Percentiles rank a stretch among this genome's conserved stretches.
These are phyloP conservation scores for Isaurus tuberculatus DNA, from an alignment of 92 coral and sea anemone species.

Conservation along the genomic window DNA sequence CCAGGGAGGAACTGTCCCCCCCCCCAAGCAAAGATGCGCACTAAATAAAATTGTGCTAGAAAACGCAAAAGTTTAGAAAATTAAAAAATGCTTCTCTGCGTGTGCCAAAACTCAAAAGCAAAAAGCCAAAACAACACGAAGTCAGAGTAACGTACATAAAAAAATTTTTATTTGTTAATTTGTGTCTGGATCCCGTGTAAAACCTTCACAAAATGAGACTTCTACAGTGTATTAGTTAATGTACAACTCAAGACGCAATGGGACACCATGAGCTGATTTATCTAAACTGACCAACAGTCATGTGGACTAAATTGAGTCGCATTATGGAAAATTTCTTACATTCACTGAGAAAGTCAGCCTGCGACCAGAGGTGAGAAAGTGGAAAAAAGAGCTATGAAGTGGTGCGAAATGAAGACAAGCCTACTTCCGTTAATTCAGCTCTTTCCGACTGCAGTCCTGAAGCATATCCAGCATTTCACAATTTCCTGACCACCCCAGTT, in stretches of 20 bases:
- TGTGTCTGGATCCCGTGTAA: no score
- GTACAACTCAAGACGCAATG: conserved; percentile 39
- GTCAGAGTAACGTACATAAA: no score
- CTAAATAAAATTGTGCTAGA: no score
- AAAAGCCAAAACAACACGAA: no score
- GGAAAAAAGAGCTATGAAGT: conserved; percentile 50
- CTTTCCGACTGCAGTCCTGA: conserved; percentile 36
- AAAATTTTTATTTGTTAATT: no score
- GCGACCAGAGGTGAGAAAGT: conserved; percentile 40
- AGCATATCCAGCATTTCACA: conserved; percentile 50
- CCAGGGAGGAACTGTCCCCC: no score
- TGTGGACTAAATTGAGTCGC: conserved; percentile 27
- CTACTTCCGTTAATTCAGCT: conserved; percentile 42
- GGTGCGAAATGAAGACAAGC: conserved; percentile 40
- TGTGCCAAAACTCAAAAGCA: conserved; percentile 46
- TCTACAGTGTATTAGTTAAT: no score
- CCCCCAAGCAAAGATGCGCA: no score
- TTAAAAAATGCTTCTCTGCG: conserved; percentile 39
- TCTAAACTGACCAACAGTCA: conserved; percentile 19
- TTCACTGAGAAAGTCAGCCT: conserved; percentile 37
- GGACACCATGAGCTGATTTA: conserved; percentile 31
- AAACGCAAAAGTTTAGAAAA: no score
- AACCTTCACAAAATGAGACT: no score
- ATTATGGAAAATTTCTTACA: conserved; percentile 41
- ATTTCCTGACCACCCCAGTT: conserved; percentile 48